Conservation (phyloP, 2,113 vertebrate genomes). For the Muntiacus muntjak region DNA sequence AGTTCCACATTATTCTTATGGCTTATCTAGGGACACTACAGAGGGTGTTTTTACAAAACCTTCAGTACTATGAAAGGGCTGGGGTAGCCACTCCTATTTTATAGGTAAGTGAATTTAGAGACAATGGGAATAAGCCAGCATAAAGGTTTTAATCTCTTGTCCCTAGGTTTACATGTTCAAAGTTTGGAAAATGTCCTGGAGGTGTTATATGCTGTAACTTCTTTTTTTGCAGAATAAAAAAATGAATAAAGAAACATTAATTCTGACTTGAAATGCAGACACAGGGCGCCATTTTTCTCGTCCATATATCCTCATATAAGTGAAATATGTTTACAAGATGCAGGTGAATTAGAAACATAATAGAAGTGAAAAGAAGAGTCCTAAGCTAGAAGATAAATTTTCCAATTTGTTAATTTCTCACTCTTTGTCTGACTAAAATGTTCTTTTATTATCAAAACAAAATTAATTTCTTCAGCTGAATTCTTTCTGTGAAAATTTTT, state of each 20-base stretch:
- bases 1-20: background rate
- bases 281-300: background rate
- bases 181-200: background rate
- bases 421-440: background rate
- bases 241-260: background rate
- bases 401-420: background rate
- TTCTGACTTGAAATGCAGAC: background rate
- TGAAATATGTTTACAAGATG: background rate
- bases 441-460: conserved; percentile 53
- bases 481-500: conserved; percentile 42
- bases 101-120: background rate
- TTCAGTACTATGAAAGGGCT: background rate
- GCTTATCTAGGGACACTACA: background rate
- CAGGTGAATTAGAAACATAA: background rate
- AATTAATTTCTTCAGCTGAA: conserved; percentile 20
- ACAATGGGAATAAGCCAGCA: background rate
- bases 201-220: background rate
- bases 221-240: background rate
- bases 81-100: background rate
- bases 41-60: background rate
- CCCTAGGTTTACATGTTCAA: background rate
- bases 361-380: background rate
- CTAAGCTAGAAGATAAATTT: background rate
- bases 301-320: background rate
- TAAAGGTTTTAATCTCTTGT: background rate